Evolutionary conservation across 2,797 vertebrate species (phyloP).

Genomic region (Pangasius larnaudii): DNA sequence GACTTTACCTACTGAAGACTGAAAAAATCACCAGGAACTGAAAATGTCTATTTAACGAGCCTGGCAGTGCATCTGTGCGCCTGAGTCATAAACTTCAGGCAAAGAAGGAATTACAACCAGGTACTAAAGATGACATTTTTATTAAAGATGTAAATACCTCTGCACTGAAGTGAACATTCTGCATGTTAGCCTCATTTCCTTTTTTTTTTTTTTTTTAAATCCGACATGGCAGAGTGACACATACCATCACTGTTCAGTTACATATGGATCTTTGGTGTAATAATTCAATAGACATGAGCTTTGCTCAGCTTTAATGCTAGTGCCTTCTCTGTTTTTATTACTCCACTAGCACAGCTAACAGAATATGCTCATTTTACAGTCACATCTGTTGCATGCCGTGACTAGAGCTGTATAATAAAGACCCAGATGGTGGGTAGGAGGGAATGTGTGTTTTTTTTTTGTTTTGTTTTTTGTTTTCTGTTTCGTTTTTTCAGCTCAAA

Average conservation of each 20-base stretch:
- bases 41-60: not conserved
- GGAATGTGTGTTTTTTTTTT: not conserved
- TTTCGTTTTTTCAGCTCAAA: not conserved
- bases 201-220: not conserved
- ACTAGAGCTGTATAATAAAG: conserved; percentile 33
- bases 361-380: conserved; percentile 41
- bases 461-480: not conserved
- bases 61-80: not conserved
- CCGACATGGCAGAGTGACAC: not conserved
- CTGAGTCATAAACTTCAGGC: not conserved
- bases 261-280: not conserved
- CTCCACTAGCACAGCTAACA: conserved; percentile 3
- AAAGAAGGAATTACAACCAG: not conserved
- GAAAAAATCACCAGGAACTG: not conserved
- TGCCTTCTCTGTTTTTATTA: conserved; percentile 5
- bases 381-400: conserved; percentile 33
- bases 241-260: not conserved
- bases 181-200: not conserved
- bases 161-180: not conserved
- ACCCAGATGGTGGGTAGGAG: conserved; percentile 39
- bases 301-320: not conserved
- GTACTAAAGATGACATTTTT: conserved; percentile 4
- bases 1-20: not conserved
- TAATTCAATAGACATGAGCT: not conserved
- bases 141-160: not conserved